Evolutionary conservation across 2,797 vertebrate species (phyloP).

Genomic region (Ptychadena robeensis): DNA sequence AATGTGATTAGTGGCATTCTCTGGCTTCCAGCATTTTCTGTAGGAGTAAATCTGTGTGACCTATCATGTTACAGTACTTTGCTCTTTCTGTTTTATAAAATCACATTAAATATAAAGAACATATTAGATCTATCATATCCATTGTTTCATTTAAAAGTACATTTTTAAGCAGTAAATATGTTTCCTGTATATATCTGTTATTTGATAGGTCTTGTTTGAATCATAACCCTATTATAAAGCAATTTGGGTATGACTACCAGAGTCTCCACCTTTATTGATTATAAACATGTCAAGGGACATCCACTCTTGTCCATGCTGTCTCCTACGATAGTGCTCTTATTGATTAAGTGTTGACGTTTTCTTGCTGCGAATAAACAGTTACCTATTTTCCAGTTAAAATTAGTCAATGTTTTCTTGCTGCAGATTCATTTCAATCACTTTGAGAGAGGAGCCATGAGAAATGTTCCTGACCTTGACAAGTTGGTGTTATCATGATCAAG

Average conservation of each 20-base stretch:
- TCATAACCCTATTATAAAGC: slow-evolving; percentile 29
- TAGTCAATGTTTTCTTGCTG: slow-evolving; percentile 66
- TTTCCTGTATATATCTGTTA: slow-evolving; percentile 17
- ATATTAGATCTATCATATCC: background rate
- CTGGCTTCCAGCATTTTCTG: slow-evolving; percentile 7
- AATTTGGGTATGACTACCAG: background rate
- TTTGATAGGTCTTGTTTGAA: slow-evolving; percentile 10
- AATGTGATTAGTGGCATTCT: slow-evolving; percentile 25
- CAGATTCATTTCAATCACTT: slow-evolving; percentile 69
- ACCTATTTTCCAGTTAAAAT: slow-evolving; percentile 65
- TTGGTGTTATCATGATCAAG: slow-evolving; percentile 72
- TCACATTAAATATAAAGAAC: background rate
- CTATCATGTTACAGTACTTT: background rate
- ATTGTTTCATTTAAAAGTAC: background rate
- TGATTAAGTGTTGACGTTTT: slow-evolving; percentile 43
- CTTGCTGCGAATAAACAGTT: background rate
- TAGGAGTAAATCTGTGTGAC: background rate
- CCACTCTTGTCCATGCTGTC: slow-evolving; percentile 22
- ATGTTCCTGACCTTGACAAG: slow-evolving; percentile 68
- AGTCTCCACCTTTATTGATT: slow-evolving; percentile 49
- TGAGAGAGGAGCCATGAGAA: slow-evolving; percentile 68
- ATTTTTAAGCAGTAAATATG: background rate
- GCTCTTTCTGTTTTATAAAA: background rate
- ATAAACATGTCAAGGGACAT: slow-evolving; percentile 25
- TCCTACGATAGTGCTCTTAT: slow-evolving; percentile 56